A percentile compares a stretch with the other conserved stretches of the same genome.
These are phyloP conservation scores for Synchiropus splendidus DNA, from an alignment of 2,113 vertebrate genomes.

Conservation along the genomic window DNA sequence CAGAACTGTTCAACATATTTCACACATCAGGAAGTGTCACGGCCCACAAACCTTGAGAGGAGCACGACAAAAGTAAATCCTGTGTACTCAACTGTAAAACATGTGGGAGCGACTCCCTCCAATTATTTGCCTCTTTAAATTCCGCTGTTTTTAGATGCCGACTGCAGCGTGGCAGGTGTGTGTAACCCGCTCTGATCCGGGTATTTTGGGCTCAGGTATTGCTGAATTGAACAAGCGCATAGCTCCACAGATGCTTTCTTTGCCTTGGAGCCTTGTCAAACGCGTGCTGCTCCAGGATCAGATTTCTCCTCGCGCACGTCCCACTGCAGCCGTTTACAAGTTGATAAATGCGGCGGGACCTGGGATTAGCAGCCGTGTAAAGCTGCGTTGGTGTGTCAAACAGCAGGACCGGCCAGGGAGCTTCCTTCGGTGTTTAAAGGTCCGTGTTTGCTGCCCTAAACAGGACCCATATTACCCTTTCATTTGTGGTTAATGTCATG, in stretches of 20 bases:
- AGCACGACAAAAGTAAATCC: too few relatives aligned
- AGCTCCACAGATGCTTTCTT: slow-evolving; percentile 19
- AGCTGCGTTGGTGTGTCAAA: slow-evolving; percentile 22
- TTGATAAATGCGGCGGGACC: slow-evolving; percentile 32
- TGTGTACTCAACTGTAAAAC: too few relatives aligned
- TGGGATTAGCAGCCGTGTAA: slow-evolving; percentile 34
- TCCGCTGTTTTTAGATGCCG: slow-evolving; percentile 21
- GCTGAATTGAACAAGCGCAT: slow-evolving; percentile 29
- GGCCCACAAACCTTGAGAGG: too few relatives aligned
- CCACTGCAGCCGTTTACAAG: slow-evolving; percentile 29
- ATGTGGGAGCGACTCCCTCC: too few relatives aligned
- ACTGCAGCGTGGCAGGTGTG: slow-evolving; percentile 6
- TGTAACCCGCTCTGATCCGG: slow-evolving; percentile 24
- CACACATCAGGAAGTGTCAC: too few relatives aligned
- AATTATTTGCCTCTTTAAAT: too few relatives aligned
- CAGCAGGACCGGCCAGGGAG: slow-evolving; percentile 5
- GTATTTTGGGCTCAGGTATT: slow-evolving; percentile 27
- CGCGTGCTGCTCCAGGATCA: slow-evolving; percentile 19
- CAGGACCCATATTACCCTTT: too few relatives aligned
- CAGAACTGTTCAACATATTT: too few relatives aligned
- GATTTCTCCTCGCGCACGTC: slow-evolving; percentile 18
- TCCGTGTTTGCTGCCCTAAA: too few relatives aligned
- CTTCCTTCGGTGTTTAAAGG: slow-evolving; percentile 11
- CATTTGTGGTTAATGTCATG: too few relatives aligned
- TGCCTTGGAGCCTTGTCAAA: slow-evolving; percentile 19